Evolutionary conservation across 1,140 invertebrate species (phyloP), one percentile per base, ranked within the genome.

Genomic region (Camponotus floridanus): DNA sequence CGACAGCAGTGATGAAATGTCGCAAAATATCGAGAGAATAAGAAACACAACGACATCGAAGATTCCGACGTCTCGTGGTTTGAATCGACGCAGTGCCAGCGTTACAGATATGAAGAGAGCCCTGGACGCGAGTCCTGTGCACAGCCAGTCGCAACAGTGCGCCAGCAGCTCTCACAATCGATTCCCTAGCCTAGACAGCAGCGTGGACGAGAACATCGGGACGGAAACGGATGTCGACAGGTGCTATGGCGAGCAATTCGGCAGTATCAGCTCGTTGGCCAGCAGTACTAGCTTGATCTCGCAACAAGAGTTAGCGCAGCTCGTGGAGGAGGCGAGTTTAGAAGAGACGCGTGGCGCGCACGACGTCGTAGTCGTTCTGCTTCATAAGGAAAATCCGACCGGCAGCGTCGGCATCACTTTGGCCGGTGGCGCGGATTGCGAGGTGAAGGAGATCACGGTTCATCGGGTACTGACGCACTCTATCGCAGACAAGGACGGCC

Each of bases 361-460:
- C 84, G 96, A 96, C 87, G 95, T 97, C 18, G 92, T 95, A 51
- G 96, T 97, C n/a, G 95, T 96, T 2, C 94, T 97, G 4, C 92
- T 97, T 36, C 96, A 97, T 89, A 95, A 96, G 84, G 96, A 97
- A 89, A 95, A 96, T 85, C 95, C 96, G 9, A 97, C 97, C 39
- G 96, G 97, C 8, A 98, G 97, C 91, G 97, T 98, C 59, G 98
- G 98, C 18, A 97, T 98, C 64, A 98, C 97, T 7, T 94, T 99
- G 68, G 98, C 98, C 61, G 98, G 98, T 62, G 98, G 98, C 6
- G 96, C 97, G 6, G 98, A 98, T 92, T 98, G 98, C 93, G 98
- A 98, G 95, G 97, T 97, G 86, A 98, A 98, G 94, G 98, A 98
- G 95, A 98, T 98, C 68, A 98, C 98, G 85, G 98, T 99, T 87